Base-by-base conservation (phyloP, 2,888 invertebrate genomes). In the Tinea trinotella region DNA sequence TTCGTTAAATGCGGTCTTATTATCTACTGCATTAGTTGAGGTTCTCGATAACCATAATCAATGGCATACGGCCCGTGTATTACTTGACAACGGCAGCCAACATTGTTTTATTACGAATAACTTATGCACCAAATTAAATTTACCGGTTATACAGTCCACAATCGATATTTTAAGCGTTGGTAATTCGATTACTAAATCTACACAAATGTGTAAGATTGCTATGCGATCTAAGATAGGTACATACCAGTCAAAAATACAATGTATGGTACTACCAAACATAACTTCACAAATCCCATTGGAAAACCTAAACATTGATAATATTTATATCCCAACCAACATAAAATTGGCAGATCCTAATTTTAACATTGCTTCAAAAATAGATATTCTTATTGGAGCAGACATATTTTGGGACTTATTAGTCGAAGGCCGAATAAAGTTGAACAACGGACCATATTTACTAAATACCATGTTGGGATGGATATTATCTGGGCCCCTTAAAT, bases 391-490 rank as follows among this genome's bases (percentile, higher is more conserved):
- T 22, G 59, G 59, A 7, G 59, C 57, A 17, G 60, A 59, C 48
- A 56, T 52, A 34, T 61, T 61, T 44, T 60, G 59, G 59, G 57
- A 57, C 9, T 44, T 61, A 6, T 55, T 61, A 56, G 20, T 48
- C 15, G 50, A 55, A 2, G 56, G 55, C 50, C 46, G 40, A 55
- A 57, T 59, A 46, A 56, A 58, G 13, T 52, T 59, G 40, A n/a
- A 36, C 30, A 56, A 53, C 13, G 58, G 59, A 6, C 59, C 59
- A 1, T 59, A 50, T 22, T 46, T 61, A 34, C 59, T 59, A 52
- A 58, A 58, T 22, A 54, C 58, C 5, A 59, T 55, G 40, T 55
- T 59, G 10, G 61, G 61, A 7, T 61, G 61, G 60, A 52, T 58
- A 15, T 35, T 59, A 7, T 56, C 58, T 3, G 60, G 58, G 12